Base-by-base conservation (phyloP, 2,113 vertebrate species). In the Gallinago media region DNA sequence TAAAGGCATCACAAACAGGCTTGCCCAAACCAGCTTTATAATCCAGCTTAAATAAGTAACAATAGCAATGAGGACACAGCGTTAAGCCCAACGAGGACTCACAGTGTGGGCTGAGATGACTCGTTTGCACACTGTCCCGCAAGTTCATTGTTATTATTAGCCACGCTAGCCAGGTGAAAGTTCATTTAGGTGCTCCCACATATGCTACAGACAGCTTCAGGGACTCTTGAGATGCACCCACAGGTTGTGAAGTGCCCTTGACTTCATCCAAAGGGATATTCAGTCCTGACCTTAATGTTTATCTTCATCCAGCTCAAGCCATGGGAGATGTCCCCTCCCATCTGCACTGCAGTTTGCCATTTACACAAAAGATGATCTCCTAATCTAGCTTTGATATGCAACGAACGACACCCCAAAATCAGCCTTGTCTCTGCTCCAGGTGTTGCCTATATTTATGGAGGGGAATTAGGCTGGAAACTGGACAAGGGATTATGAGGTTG, bases 41-140 rank as follows among this genome's bases (percentile, higher is more conserved):
- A 97, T 96, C 94, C 94, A 78, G 16, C 34, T 95, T 94, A 95
- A 97, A 63, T 78, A 84, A 81, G 80, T 68, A 94, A 95, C 89
- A 96, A 95, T 71, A 94, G 86, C 70, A 91, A 95, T 18, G 80
- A 97, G 61, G 84, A 49, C 93, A 92, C 56, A 81, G 80, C 31
- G 2, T 15, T 94, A 90, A 91, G 14, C 55, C 65, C 4, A 2
- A 22, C 25, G 83, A 92, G 68, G 65, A 78, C 34, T 96, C 92
- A 70, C 18, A 29, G 38, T 44, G 70, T 87, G 68, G 52, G 84
- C 76, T 7, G 5, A 61, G 56, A 86, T 75, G 76, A 96, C 62
- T 87, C 3, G 4, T 68, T 84, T 47, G 38, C 42, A 67, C 49
- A 42, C 61, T 54, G 32, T 75, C 62, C 78, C 5, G 2, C 52